Evolutionary conservation across 2,888 invertebrate species (phyloP).

Genomic region (Noctua janthina): DNA sequence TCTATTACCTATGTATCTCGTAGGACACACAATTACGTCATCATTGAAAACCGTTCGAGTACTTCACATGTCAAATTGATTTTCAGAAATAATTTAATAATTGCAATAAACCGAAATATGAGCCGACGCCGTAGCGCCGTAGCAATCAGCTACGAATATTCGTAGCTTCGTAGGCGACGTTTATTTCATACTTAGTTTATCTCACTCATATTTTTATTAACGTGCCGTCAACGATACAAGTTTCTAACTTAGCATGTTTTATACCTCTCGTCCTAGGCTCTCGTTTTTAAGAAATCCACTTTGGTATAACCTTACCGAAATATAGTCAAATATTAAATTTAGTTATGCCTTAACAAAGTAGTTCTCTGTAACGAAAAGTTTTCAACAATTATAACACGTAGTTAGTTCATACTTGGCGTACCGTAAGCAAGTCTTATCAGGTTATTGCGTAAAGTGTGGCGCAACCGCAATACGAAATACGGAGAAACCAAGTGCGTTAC

Average conservation of each 20-base stretch:
- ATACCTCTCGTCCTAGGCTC: background rate
- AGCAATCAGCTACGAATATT: constrained; percentile 21
- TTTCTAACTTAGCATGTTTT: background rate
- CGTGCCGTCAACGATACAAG: background rate
- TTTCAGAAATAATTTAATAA: background rate
- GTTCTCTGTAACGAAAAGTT: background rate
- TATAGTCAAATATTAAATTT: background rate
- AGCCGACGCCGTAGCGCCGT: constrained; percentile 42
- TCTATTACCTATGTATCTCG: background rate
- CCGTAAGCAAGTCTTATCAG: background rate
- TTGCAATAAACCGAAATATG: background rate
- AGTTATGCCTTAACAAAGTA: background rate
- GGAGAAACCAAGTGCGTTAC: background rate
- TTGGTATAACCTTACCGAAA: background rate
- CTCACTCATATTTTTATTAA: background rate
- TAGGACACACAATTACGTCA: background rate
- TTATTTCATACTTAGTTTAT: background rate
- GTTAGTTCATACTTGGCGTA: background rate
- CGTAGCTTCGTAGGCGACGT: constrained; percentile 1
- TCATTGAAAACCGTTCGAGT: background rate
- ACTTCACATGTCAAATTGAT: background rate
- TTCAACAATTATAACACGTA: background rate
- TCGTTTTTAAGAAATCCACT: background rate
- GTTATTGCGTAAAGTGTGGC: background rate
- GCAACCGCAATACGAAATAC: background rate